Conservation (phyloP, 2,797 vertebrate species). For the Chelon auratus region DNA sequence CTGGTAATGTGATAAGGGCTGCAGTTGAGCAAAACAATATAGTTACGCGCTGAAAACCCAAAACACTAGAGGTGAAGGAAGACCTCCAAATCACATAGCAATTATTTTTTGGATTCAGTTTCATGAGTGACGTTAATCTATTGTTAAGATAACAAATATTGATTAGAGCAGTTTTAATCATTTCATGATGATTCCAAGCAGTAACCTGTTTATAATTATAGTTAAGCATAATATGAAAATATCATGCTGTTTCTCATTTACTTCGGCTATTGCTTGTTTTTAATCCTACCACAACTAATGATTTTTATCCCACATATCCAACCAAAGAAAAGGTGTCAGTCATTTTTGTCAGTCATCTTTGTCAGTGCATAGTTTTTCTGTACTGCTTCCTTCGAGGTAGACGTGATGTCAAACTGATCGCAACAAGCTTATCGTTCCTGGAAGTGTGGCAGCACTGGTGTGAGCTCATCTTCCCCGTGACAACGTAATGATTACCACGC, state of each 20-base stretch:
- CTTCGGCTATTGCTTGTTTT: background rate
- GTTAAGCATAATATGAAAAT: background rate
- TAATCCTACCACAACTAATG: background rate
- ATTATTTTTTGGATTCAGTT: too few species aligned
- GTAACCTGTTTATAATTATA: background rate
- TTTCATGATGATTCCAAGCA: background rate
- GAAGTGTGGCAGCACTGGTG: constrained; percentile 64
- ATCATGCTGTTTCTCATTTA: background rate
- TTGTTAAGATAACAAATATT: too few species aligned
- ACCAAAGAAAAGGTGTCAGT: background rate
- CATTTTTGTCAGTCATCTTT: background rate
- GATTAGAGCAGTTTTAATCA: too few species aligned
- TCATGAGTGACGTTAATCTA: too few species aligned
- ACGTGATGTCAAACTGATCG: constrained; percentile 44
- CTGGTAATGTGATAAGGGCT: background rate
- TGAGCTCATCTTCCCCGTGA: constrained; percentile 72
- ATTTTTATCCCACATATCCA: background rate
- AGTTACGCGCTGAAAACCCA: background rate
- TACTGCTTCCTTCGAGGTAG: background rate
- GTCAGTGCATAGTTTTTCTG: background rate
- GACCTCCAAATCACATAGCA: too few species aligned
- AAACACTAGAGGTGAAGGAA: too few species aligned
- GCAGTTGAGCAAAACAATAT: background rate
- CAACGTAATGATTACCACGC: constrained; percentile 67
- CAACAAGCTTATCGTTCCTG: constrained; percentile 76